Conservation (phyloP, 2,113 vertebrate genomes). For the Myiagra hebetior region DNA sequence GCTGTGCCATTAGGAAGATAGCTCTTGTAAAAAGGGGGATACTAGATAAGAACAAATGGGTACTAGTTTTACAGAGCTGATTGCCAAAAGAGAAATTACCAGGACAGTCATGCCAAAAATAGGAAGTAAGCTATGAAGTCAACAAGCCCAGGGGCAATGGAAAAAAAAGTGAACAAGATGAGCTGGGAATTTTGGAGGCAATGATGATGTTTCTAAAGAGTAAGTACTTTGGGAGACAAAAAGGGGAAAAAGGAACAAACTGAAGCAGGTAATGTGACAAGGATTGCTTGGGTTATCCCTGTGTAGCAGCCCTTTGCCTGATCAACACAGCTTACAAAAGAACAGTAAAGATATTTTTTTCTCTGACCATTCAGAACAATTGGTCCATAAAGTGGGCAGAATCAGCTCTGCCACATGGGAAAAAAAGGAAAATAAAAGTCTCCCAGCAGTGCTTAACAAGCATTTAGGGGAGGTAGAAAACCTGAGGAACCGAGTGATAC, state of each 20-base stretch:
- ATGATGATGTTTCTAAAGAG: background rate
- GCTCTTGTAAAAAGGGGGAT: background rate
- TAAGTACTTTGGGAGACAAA: background rate
- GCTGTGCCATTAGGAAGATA: background rate
- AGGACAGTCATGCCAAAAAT: background rate
- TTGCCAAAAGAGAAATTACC: background rate
- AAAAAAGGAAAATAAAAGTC: background rate
- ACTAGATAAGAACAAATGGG: background rate
- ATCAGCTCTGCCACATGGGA: background rate
- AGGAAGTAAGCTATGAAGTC: background rate
- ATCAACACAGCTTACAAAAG: background rate
- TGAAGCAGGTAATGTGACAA: background rate
- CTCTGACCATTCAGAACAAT: background rate
- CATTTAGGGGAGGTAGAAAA: background rate
- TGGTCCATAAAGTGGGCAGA: background rate
- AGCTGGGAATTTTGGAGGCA: background rate
- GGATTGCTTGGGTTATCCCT: background rate
- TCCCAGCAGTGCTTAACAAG: background rate
- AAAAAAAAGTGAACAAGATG: background rate
- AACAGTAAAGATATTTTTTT: background rate
- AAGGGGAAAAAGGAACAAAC: fast-evolving
- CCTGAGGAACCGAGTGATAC: background rate
- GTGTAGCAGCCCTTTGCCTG: background rate
- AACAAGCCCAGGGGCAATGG: background rate
- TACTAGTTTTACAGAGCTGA: background rate